Evolutionary conservation across 2,113 vertebrate species (phyloP), one percentile per base, ranked within the genome.

Genomic region (Butorides virescens): DNA sequence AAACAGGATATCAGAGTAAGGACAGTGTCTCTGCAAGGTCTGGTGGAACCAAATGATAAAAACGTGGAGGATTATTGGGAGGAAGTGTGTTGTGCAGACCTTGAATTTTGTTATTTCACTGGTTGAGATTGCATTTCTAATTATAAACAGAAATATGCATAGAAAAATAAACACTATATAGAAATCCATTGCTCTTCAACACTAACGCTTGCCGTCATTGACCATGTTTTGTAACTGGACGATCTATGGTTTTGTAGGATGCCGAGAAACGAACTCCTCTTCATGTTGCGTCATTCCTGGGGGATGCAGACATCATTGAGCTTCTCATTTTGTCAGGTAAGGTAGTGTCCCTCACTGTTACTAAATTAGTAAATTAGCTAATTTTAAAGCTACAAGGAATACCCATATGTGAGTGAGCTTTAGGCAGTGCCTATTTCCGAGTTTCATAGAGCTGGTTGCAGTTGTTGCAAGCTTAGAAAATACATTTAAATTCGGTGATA

Each of bases 281-380:
- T 88, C 99, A 99, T 0, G 99, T 99, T 23, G 99, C 99, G 0
- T 99, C 99, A 2, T 99, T 99, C 97, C 98, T 99, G 88, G 99
- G 99, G 16, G 99, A 99, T 97, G 99, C 99, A 42, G 99, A 99
- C 96, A 99, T 99, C 95, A 99, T 99, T 3, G 99, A 99, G 95
- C 98, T 99, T 67, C 99, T 99, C 93, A 99, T 99, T 96, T 97
- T 99, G 94, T 99, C 99, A 47, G 99, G 99, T 99, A 98, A 98
- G 70, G 52, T 73, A 10, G 3, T 20, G 21, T 62, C 30, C 17
- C 58, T 93, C 53, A 15, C 49, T 67, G 42, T 37, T 85, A 3
- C 14, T 58, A 59, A 63, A 37, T 29, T 58, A 17, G 29, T n/a
- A 59, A 73, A 72, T 73, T 62, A 86, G 27, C 27, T 78, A 8